Percentiles rank a stretch among this genome's conserved stretches.
These are phyloP conservation scores for Leptarthrus brevirostris DNA, from an alignment of 2,888 invertebrate genomes.

Conservation along the genomic window DNA sequence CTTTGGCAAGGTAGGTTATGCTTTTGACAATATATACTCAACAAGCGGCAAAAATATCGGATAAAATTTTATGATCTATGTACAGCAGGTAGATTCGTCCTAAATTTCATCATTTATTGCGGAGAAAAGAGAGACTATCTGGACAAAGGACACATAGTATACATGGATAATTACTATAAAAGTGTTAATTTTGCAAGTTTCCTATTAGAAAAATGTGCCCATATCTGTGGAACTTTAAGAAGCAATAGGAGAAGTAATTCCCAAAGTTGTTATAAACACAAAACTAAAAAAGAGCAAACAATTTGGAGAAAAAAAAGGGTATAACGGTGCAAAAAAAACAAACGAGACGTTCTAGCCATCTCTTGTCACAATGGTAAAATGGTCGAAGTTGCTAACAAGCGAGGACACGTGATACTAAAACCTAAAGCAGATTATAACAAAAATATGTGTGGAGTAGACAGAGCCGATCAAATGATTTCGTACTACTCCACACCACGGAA, in stretches of 20 bases:
- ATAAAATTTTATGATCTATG: too few relatives aligned
- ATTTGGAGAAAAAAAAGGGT: neutral
- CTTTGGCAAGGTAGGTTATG: too few relatives aligned
- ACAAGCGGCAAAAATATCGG: too few relatives aligned
- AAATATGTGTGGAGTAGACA: conserved; percentile 26
- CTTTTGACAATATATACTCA: too few relatives aligned
- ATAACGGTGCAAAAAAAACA: neutral
- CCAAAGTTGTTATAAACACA: neutral
- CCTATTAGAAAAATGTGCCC: neutral
- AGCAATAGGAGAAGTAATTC: neutral
- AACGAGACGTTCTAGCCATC: neutral
- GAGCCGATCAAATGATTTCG: conserved; percentile 30
- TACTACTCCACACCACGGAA: conserved; percentile 39
- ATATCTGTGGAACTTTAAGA: neutral
- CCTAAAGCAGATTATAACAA: conserved; percentile 20
- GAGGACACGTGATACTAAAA: conserved; percentile 12
- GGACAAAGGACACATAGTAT: neutral
- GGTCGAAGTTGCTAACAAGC: neutral
- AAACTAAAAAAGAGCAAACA: neutral
- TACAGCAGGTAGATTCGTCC: too few relatives aligned
- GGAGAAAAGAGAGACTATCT: too few relatives aligned
- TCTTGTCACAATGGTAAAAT: neutral
- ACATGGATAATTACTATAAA: conserved; percentile 7
- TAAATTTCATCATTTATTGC: too few relatives aligned
- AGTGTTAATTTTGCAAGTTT: neutral